Percentiles rank a stretch among this genome's conserved stretches.
Evolutionary conservation across 1,140 invertebrate species (phyloP).

Genomic region (Hylaeus volcanicus): DNA sequence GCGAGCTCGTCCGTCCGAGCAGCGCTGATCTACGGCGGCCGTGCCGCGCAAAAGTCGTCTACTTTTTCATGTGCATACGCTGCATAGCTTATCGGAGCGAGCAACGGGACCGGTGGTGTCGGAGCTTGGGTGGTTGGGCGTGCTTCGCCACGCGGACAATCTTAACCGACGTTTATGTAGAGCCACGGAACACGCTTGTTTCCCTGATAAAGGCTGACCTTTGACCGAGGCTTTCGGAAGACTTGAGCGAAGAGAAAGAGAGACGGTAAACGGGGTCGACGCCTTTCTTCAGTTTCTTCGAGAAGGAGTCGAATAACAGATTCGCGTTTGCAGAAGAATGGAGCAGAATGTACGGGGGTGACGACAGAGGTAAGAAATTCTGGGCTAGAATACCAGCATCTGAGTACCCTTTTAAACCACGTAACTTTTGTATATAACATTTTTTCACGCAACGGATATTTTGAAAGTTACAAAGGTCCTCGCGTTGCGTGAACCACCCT

Average conservation of each 20-base stretch:
- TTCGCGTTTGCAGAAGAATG: no score
- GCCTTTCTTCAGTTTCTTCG: neutral
- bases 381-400: no score
- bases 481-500: no score
- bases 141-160: conserved; percentile 24
- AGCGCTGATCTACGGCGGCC: conserved; percentile 37
- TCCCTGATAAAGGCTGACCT: conserved; percentile 49
- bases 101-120: neutral
- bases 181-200: conserved; percentile 28
- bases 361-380: no score
- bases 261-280: neutral
- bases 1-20: neutral
- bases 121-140: neutral
- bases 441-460: no score
- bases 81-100: conserved; percentile 43
- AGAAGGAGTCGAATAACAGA: neutral
- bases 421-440: no score
- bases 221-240: neutral
- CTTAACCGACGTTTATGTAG: conserved; percentile 50
- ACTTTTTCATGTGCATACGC: conserved; percentile 29
- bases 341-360: no score
- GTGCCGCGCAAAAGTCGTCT: conserved; percentile 33
- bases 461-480: no score
- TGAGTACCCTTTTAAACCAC: no score
- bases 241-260: no score